Evolutionary conservation across 2,113 vertebrate genomes (phyloP).

Genomic region (Archilochus colubris): DNA sequence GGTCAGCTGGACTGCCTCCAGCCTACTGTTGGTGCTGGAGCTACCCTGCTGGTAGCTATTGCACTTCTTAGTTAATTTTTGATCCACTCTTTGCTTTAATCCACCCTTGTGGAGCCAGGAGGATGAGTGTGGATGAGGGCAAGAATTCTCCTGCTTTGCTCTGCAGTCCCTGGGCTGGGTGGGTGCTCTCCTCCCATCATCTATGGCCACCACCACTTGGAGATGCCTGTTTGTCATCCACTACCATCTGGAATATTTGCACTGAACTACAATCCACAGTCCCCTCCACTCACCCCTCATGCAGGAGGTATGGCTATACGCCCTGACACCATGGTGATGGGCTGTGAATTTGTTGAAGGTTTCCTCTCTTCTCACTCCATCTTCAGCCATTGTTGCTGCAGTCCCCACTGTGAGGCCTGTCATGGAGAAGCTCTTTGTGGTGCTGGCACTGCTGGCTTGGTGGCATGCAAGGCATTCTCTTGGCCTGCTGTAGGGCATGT

Average conservation of each 20-base stretch:
- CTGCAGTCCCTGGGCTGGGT: not conserved
- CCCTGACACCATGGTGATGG: not conserved
- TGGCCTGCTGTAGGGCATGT: not conserved
- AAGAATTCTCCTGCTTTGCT: not conserved
- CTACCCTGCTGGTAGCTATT: fast-evolving
- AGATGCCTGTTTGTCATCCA: fast-evolving
- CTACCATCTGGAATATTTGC: not conserved
- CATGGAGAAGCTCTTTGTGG: not conserved
- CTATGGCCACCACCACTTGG: not conserved
- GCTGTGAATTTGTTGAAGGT: not conserved
- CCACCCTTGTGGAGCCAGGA: not conserved
- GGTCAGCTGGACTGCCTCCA: fast-evolving
- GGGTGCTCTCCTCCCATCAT: not conserved
- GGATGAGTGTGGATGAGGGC: not conserved
- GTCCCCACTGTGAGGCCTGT: fast-evolving
- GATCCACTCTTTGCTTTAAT: not conserved
- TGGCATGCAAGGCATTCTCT: conserved; percentile 39
- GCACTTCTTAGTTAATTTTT: not conserved
- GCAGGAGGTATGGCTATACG: fast-evolving
- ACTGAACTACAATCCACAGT: fast-evolving
- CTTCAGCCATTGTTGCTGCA: fast-evolving
- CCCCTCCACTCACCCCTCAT: not conserved
- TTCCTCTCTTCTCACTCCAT: not conserved
- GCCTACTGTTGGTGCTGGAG: not conserved
- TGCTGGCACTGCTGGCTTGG: not conserved